Evolutionary conservation across 2,113 vertebrate genomes (phyloP), one percentile per base, ranked within the genome.

Genomic region (Oncorhynchus tshawytscha): DNA sequence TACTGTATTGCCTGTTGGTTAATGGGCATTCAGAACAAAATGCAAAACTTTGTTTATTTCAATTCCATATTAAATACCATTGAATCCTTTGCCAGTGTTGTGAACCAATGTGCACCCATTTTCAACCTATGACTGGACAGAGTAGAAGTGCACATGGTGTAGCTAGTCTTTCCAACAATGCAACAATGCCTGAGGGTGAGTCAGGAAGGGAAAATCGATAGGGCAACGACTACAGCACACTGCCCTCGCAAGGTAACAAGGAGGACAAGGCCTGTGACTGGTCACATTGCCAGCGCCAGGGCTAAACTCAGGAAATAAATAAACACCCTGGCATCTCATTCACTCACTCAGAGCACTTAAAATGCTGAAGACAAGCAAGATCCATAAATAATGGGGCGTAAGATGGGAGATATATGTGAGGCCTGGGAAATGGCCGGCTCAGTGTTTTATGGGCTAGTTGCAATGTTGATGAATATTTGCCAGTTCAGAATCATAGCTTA

Each of bases 391-490:
- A 93, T 91, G 74, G 89, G 73, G 82, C 81, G 75, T 84, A 82
- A 78, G 87, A 84, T 77, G 69, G 82, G 87, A 88, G 89, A 90
- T 89, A 87, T 90, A 88, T 78, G 87, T 90, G 86, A 83, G 39
- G 88, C 88, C 86, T 82, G 81, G 89, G 90, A 92, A 91, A 92
- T 77, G 66, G 76, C 83, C 83, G 70, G 86, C 88, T 83, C 82
- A 71, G 80, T 92, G 89, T 90, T 93, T 93, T 93, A 92, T 91
- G 90, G 86, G 86, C 86, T 88, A 80, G 84, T 91, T 86, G 84
- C 91, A 91, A 90, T 92, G 90, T 92, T 93, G 93, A 92, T 94
- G 90, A 93, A 93, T 94, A 91, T 93, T 92, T 90, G 87, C 91
- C 81, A 64, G 90, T 92, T 90, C 84, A 75, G 87, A 93, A 94